Percentiles rank a stretch among this genome's conserved stretches.
Evolutionary conservation across 2,113 vertebrate species (phyloP).

Genomic region (Lutjanus erythropterus): DNA sequence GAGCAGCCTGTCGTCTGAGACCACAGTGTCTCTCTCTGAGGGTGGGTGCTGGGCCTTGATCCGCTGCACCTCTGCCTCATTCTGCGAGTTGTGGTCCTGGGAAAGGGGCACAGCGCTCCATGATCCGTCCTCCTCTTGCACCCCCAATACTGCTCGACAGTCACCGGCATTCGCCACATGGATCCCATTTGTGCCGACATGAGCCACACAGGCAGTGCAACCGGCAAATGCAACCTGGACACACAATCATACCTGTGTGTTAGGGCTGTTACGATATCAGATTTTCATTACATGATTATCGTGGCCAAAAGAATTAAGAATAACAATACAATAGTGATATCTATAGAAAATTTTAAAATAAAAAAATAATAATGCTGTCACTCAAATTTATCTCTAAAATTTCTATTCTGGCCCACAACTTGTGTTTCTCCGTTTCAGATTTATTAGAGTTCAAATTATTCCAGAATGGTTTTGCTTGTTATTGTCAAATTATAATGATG

Average conservation of each 20-base stretch:
- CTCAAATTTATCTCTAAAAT: too few relatives aligned
- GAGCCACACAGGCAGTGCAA: slow-evolving; percentile 92
- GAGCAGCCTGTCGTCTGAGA: slow-evolving; percentile 91
- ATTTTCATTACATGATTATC: too few relatives aligned
- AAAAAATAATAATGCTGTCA: too few relatives aligned
- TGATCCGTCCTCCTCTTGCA: slow-evolving; percentile 87
- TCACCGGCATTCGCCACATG: slow-evolving; percentile 94
- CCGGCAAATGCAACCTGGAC: slow-evolving; percentile 93
- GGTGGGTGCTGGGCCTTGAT: slow-evolving; percentile 89
- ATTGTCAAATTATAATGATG: too few relatives aligned
- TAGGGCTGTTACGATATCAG: too few relatives aligned
- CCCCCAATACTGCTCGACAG: slow-evolving; percentile 91
- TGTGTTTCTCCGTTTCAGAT: too few relatives aligned
- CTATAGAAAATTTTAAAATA: too few relatives aligned
- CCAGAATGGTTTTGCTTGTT: too few relatives aligned
- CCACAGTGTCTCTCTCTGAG: slow-evolving; percentile 88
- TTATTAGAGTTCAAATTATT: too few relatives aligned
- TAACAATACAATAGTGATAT: too few relatives aligned
- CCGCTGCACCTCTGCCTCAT: slow-evolving; percentile 88
- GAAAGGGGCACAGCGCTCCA: slow-evolving; percentile 93
- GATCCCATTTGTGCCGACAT: slow-evolving; percentile 87
- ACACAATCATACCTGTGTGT: neutral
- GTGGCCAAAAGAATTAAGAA: too few relatives aligned
- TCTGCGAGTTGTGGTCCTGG: slow-evolving; percentile 91
- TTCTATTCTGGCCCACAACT: too few relatives aligned